phyloP scores from a whole-genome alignment of 1,140 invertebrate species.

The Drosophila ironensis region DNA sequence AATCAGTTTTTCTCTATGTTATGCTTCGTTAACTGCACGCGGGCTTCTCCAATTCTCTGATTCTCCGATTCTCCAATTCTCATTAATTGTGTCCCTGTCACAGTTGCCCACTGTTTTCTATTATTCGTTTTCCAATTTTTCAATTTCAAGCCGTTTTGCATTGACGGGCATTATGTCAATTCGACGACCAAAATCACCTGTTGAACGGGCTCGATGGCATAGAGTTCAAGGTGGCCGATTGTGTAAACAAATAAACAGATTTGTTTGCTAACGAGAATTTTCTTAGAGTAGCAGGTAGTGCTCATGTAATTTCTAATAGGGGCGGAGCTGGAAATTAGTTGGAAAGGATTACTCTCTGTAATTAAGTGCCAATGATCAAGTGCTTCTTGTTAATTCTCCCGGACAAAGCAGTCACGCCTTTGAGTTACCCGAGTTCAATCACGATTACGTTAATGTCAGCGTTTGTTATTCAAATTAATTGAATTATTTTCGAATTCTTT shows the following conservation, averaged over 20 bases:
- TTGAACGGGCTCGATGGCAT: conserved; percentile 2
- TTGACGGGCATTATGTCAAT: conserved; percentile 40
- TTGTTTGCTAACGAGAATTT: neutral
- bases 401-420: conserved; percentile 23
- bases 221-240: conserved; percentile 30
- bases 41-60: conserved; percentile 28
- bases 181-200: conserved; percentile 33
- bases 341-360: conserved; percentile 1
- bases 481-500: too few species aligned
- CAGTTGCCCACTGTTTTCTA: conserved; percentile 30
- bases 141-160: conserved; percentile 20
- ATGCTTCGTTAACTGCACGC: conserved; percentile 68
- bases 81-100: conserved; percentile 23
- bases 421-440: conserved; percentile 17
- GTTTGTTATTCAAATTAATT: neutral
- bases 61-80: conserved; percentile 20
- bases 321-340: conserved; percentile 4
- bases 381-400: conserved; percentile 25
- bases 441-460: conserved; percentile 9
- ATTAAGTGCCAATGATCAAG: conserved; percentile 27
- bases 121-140: conserved; percentile 29
- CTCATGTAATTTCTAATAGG: neutral
- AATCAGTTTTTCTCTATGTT: conserved; percentile 65
- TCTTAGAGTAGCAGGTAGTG: neutral
- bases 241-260: conserved; percentile 12